Percentiles rank a stretch among this genome's conserved stretches.
phyloP scores from a whole-genome alignment of 2,888 invertebrate genomes.

The Stenolophus ochropezus region DNA sequence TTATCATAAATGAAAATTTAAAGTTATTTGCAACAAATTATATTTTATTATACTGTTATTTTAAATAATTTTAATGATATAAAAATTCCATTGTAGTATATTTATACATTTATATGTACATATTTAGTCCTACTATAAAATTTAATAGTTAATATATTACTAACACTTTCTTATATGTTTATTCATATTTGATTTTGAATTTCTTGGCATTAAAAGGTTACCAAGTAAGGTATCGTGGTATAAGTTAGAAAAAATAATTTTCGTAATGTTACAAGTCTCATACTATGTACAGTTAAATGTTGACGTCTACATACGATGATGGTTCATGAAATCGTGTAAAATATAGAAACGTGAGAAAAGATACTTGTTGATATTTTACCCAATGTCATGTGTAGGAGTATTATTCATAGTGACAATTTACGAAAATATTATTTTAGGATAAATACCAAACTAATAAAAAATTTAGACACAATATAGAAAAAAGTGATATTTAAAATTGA shows the following conservation, averaged over 20 bases:
- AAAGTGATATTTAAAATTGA: no score
- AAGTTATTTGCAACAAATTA: no score
- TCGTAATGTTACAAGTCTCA: constrained; percentile 5
- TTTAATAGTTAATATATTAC: no score
- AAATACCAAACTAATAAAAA: not conserved
- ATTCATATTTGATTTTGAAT: not conserved
- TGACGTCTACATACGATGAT: not conserved
- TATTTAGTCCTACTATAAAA: no score
- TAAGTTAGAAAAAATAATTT: not conserved
- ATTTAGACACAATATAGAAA: no score
- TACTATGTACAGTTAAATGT: not conserved
- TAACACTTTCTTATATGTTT: not conserved
- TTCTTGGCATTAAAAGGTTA: constrained; percentile 15
- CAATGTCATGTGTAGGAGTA: constrained; percentile 33
- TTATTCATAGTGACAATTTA: not conserved
- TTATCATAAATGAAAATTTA: no score
- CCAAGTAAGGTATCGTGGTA: not conserved
- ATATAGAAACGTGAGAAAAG: constrained; percentile 11
- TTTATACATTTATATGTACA: no score
- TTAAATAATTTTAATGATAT: no score
- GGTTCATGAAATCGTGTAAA: not conserved
- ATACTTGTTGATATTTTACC: constrained; percentile 38
- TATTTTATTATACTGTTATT: no score
- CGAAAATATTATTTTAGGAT: not conserved
- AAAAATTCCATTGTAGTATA: no score